These are phyloP conservation scores for Spatula clypeata DNA, from an alignment of 2,797 vertebrate species.

Conservation along the genomic window DNA sequence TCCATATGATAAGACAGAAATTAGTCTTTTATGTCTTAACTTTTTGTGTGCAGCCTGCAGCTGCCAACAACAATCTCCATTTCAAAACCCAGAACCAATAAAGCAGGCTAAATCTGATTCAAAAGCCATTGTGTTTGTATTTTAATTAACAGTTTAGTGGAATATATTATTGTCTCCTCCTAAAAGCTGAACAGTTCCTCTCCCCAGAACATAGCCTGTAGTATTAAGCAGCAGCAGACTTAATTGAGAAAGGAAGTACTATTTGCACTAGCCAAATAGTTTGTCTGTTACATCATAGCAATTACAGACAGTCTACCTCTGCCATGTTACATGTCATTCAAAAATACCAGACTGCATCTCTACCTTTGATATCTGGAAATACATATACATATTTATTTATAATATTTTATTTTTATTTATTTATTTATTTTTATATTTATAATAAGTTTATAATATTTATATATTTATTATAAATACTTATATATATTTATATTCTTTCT, in stretches of 20 bases:
- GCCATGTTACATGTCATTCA: not conserved
- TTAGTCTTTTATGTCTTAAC: slow-evolving; percentile 36
- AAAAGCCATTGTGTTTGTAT: slow-evolving; percentile 4
- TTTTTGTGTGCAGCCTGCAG: slow-evolving; percentile 39
- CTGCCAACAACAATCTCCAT: slow-evolving; percentile 53
- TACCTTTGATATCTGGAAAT: not conserved
- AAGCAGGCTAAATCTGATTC: slow-evolving; percentile 13
- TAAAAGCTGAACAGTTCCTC: not conserved
- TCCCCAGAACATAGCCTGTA: not conserved
- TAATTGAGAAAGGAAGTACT: slow-evolving; percentile 36
- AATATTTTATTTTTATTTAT: too few species aligned
- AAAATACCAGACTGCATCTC: slow-evolving; percentile 15
- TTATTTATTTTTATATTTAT: too few species aligned
- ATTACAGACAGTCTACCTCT: not conserved
- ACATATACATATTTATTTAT: not conserved
- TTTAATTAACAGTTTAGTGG: slow-evolving; percentile 47
- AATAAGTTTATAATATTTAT: too few species aligned
- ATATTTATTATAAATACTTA: not conserved
- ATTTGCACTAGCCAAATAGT: not conserved
- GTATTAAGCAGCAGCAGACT: not conserved
- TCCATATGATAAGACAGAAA: slow-evolving; percentile 42
- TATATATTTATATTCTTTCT: not conserved
- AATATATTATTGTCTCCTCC: not conserved
- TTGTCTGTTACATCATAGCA: slow-evolving; percentile 17
- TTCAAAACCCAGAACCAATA: slow-evolving; percentile 64